phyloP scores from a whole-genome alignment of 2,113 vertebrate genomes.

The Thunnus maccoyii region DNA sequence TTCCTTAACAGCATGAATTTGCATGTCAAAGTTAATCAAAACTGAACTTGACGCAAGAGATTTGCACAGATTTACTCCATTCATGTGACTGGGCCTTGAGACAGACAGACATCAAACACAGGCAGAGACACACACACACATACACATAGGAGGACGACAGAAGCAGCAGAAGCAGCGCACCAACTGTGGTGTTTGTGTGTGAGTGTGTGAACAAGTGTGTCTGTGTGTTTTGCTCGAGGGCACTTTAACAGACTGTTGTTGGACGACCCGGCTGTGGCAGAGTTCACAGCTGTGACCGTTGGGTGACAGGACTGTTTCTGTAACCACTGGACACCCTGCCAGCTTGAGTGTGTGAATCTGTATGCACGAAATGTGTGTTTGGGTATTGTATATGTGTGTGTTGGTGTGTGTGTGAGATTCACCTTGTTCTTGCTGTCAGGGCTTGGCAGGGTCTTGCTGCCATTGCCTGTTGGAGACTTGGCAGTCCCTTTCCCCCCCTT shows the following conservation, averaged over 20 bases:
- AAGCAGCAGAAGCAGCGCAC: slow-evolving; percentile 11
- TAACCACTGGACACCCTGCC: neutral
- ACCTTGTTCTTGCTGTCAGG: slow-evolving; percentile 94
- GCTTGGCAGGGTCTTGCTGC: slow-evolving; percentile 88
- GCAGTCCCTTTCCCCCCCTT: slow-evolving; percentile 74
- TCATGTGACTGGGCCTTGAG: too few relatives aligned
- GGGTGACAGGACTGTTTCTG: slow-evolving; percentile 30
- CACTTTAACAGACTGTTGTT: slow-evolving; percentile 25
- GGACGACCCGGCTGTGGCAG: slow-evolving; percentile 23
- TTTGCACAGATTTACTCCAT: too few relatives aligned
- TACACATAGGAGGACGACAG: neutral
- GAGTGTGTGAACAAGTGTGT: neutral
- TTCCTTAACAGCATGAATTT: too few relatives aligned
- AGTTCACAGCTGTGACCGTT: slow-evolving; percentile 34
- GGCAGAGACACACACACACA: neutral
- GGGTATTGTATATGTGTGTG: neutral
- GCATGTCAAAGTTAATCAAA: too few relatives aligned
- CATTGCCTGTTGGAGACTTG: slow-evolving; percentile 82
- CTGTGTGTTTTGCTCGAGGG: slow-evolving; percentile 43
- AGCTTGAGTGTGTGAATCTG: neutral
- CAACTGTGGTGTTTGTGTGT: neutral
- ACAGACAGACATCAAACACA: neutral
- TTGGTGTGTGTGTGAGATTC: slow-evolving; percentile 42
- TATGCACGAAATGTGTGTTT: slow-evolving; percentile 9
- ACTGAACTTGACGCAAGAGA: too few relatives aligned